Evolutionary conservation across 2,888 invertebrate genomes (phyloP).

Genomic region (Phyto melanocephala): DNA sequence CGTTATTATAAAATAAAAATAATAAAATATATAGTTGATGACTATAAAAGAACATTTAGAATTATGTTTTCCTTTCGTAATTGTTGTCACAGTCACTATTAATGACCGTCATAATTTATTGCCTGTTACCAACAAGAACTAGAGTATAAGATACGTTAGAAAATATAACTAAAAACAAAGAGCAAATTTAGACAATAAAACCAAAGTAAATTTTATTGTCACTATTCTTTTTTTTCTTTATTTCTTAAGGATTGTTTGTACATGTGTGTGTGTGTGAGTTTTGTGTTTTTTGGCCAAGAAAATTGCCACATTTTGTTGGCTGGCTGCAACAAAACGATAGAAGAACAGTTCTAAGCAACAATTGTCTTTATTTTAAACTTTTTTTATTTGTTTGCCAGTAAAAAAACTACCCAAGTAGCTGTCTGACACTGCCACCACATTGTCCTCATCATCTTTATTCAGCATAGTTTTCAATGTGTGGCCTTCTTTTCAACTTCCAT

Average conservation of each 20-base stretch:
- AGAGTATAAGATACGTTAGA: neutral
- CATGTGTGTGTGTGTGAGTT: neutral
- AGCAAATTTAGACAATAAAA: slow-evolving; percentile 49
- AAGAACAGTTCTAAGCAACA: slow-evolving; percentile 46
- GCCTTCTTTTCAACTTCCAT: slow-evolving; percentile 34
- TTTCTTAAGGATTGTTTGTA: slow-evolving; percentile 28
- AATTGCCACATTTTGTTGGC: slow-evolving; percentile 59
- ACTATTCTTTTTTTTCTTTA: neutral
- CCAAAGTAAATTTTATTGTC: slow-evolving; percentile 51
- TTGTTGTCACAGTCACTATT: slow-evolving; percentile 63
- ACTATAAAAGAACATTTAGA: slow-evolving; percentile 40
- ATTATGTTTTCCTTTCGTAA: slow-evolving; percentile 63
- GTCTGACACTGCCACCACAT: neutral
- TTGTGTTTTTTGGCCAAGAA: slow-evolving; percentile 46
- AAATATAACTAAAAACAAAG: slow-evolving; percentile 2
- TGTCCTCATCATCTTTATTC: neutral
- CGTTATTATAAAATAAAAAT: neutral
- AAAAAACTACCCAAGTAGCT: slow-evolving; percentile 46
- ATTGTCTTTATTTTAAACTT: slow-evolving; percentile 20
- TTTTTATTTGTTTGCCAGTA: neutral
- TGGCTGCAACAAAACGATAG: slow-evolving; percentile 31
- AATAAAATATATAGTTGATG: neutral
- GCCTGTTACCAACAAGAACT: neutral
- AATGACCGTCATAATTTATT: slow-evolving; percentile 63
- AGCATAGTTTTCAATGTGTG: slow-evolving; percentile 28